Evolutionary conservation across 2,797 vertebrate species (phyloP).

Genomic region (Oreonectes daqikongensis): DNA sequence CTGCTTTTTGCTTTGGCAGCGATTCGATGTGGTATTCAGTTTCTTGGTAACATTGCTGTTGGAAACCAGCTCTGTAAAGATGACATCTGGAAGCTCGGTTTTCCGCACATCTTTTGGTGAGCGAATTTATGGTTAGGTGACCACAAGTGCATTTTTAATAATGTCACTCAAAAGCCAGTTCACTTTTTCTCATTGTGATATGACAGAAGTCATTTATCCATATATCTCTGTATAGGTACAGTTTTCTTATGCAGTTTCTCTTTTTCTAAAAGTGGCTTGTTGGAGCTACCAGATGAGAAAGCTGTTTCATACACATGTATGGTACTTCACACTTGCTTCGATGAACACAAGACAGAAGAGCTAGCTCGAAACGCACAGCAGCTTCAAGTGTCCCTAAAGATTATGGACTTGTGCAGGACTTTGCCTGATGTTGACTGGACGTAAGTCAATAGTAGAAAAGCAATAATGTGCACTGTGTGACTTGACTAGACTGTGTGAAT

Average conservation of each 20-base stretch:
- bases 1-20: slow-evolving; percentile 62
- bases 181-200: slow-evolving; percentile 12
- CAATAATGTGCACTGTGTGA: too few relatives aligned
- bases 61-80: slow-evolving; percentile 80
- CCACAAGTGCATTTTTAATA: slow-evolving; percentile 37
- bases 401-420: slow-evolving; percentile 78
- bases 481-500: too few relatives aligned
- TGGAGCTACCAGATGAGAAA: slow-evolving; percentile 83
- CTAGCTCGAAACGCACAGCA: slow-evolving; percentile 62
- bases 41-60: slow-evolving; percentile 81
- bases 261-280: slow-evolving; percentile 77
- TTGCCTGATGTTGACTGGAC: slow-evolving; percentile 89
- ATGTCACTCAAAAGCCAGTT: slow-evolving; percentile 32
- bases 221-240: neutral
- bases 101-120: slow-evolving; percentile 77
- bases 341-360: slow-evolving; percentile 73
- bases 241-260: slow-evolving; percentile 16
- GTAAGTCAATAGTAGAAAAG: slow-evolving; percentile 70
- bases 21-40: slow-evolving; percentile 80
- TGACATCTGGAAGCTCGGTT: slow-evolving; percentile 75
- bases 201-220: neutral
- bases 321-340: slow-evolving; percentile 90
- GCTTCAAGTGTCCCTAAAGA: slow-evolving; percentile 68
- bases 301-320: slow-evolving; percentile 84
- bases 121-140: slow-evolving; percentile 58